Conservation (phyloP, 1,140 invertebrate species). For the Tetragnatha versicolor region DNA sequence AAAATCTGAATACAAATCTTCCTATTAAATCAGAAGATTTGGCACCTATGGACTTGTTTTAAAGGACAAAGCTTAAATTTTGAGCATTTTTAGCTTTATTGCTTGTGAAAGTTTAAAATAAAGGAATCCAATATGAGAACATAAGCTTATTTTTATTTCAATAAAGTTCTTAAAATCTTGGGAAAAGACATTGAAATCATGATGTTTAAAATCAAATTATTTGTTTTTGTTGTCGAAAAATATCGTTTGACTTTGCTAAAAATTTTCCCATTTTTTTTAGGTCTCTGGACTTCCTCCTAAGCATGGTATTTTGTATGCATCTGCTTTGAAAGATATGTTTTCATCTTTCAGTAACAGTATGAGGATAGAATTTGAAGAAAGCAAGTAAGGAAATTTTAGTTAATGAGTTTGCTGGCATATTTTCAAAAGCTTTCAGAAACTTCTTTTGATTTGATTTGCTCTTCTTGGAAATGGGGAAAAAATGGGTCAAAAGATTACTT, state of each 20-base stretch:
- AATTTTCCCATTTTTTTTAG: neutral
- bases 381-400: too few relatives aligned
- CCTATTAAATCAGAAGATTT: neutral
- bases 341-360: conserved; percentile 59
- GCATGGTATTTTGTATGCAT: conserved; percentile 75
- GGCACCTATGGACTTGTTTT: neutral
- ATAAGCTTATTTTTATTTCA: too few relatives aligned
- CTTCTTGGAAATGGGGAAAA: too few relatives aligned
- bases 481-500: neutral
- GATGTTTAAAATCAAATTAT: neutral
- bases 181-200: neutral
- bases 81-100: neutral
- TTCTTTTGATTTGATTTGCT: too few relatives aligned
- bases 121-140: too few relatives aligned
- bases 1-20: too few relatives aligned
- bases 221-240: neutral
- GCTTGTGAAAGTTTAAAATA: too few relatives aligned
- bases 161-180: too few relatives aligned
- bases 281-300: conserved; percentile 70
- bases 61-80: neutral
- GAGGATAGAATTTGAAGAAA: conserved; percentile 64
- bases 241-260: neutral
- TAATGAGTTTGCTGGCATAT: too few relatives aligned
- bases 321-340: conserved; percentile 63
- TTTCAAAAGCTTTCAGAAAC: too few relatives aligned